Evolutionary conservation across 2,888 invertebrate genomes (phyloP).

Genomic region (Aelia acuminata): DNA sequence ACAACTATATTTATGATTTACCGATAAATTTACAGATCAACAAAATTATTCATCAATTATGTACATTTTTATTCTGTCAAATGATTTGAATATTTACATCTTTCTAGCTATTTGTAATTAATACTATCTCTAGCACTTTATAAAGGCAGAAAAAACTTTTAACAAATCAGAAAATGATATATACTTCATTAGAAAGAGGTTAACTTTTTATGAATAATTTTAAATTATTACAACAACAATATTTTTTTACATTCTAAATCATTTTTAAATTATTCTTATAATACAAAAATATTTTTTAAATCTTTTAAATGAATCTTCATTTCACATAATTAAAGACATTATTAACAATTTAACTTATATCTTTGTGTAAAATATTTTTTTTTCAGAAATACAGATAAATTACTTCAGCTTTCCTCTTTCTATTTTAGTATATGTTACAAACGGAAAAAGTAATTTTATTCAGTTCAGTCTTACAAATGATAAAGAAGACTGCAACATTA

Average conservation of each 20-base stretch:
- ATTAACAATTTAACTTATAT: too few relatives aligned
- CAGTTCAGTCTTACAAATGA: conserved; percentile 12
- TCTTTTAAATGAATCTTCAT: too few relatives aligned
- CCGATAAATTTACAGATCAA: neutral
- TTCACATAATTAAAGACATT: too few relatives aligned
- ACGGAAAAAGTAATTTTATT: neutral
- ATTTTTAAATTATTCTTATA: too few relatives aligned
- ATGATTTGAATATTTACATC: neutral
- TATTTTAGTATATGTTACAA: neutral
- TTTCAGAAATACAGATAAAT: neutral
- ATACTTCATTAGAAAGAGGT: neutral
- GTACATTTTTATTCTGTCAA: neutral
- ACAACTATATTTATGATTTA: neutral
- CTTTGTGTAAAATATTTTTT: neutral
- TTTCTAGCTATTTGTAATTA: neutral
- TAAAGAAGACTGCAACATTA: conserved; percentile 34
- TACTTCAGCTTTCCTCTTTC: neutral
- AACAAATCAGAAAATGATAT: neutral
- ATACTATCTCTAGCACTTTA: neutral
- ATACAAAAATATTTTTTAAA: too few relatives aligned
- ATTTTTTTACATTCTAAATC: neutral
- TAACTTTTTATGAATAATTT: neutral
- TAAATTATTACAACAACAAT: neutral
- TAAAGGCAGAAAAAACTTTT: neutral
- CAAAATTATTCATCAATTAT: conserved; percentile 2